These are phyloP conservation scores for Xiphias gladius DNA, from an alignment of 2,113 vertebrate genomes.

Conservation along the genomic window DNA sequence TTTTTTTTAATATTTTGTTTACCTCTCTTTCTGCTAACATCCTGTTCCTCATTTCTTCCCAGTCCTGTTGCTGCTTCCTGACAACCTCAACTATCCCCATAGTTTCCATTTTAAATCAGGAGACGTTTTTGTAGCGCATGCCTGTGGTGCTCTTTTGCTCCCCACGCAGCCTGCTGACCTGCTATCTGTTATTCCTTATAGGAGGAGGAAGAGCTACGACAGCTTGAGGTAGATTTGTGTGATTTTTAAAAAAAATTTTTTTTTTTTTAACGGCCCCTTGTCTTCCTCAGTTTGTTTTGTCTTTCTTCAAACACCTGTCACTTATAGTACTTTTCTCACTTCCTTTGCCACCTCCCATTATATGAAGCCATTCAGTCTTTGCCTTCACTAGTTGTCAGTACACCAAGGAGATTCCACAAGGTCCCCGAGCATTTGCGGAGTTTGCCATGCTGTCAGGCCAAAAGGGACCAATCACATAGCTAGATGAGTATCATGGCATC, in stretches of 20 bases:
- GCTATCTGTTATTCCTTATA: conserved; percentile 76
- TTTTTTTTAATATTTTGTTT: conserved; percentile 3
- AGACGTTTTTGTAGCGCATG: conserved; percentile 52
- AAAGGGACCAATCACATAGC: conserved; percentile 3
- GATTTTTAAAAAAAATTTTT: no score
- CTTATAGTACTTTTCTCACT: conserved; percentile 15
- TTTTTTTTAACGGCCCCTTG: conserved; percentile 5
- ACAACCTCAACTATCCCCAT: conserved; percentile 55
- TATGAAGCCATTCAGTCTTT: conserved; percentile 35
- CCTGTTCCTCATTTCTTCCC: conserved; percentile 65
- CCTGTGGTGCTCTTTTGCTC: conserved; percentile 62
- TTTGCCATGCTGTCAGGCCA: not conserved
- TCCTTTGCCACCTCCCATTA: conserved; percentile 5
- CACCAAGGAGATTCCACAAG: not conserved
- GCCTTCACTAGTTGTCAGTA: conserved; percentile 11
- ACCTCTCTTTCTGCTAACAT: conserved; percentile 61
- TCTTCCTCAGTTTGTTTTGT: not conserved
- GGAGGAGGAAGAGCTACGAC: conserved; percentile 86
- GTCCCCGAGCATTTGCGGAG: not conserved
- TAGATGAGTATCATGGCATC: not conserved
- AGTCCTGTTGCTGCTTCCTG: conserved; percentile 72
- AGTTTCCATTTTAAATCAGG: conserved; percentile 45
- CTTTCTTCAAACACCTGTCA: not conserved
- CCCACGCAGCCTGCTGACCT: conserved; percentile 66
- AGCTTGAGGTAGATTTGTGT: conserved; percentile 85